phyloP scores from a whole-genome alignment of 2,888 invertebrate genomes.

The Pristionchus entomophagus region DNA sequence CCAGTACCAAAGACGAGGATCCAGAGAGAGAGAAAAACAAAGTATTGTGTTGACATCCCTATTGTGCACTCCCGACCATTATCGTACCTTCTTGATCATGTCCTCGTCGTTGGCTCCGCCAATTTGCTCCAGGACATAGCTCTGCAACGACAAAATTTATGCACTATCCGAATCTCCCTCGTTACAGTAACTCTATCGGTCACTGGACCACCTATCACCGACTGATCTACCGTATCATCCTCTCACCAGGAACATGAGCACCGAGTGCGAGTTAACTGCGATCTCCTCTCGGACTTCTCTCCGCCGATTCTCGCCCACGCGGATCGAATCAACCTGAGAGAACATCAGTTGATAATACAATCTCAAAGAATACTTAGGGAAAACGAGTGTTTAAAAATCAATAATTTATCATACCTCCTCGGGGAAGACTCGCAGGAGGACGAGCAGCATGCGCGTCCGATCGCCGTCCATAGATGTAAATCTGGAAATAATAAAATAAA shows the following conservation, averaged over 20 bases:
- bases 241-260: constrained; percentile 85
- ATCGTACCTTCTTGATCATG: constrained; percentile 47
- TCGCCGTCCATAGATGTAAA: constrained; percentile 70
- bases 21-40: no score
- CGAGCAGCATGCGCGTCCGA: constrained; percentile 87
- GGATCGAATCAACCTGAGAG: constrained; percentile 27
- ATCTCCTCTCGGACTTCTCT: constrained; percentile 88
- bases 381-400: neutral
- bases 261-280: constrained; percentile 84
- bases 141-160: no score
- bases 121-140: constrained; percentile 21
- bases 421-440: constrained; percentile 92
- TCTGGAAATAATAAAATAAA: constrained; percentile 48
- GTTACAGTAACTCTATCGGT: neutral
- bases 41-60: no score
- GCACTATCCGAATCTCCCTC: neutral
- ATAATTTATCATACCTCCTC: constrained; percentile 83
- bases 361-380: neutral
- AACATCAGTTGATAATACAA: no score
- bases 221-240: neutral
- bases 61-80: no score
- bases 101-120: constrained; percentile 41
- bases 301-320: constrained; percentile 90
- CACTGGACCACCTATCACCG: neutral
- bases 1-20: no score